Base-by-base conservation (phyloP, 1,140 invertebrate species). In the Leucophenga varia region DNA sequence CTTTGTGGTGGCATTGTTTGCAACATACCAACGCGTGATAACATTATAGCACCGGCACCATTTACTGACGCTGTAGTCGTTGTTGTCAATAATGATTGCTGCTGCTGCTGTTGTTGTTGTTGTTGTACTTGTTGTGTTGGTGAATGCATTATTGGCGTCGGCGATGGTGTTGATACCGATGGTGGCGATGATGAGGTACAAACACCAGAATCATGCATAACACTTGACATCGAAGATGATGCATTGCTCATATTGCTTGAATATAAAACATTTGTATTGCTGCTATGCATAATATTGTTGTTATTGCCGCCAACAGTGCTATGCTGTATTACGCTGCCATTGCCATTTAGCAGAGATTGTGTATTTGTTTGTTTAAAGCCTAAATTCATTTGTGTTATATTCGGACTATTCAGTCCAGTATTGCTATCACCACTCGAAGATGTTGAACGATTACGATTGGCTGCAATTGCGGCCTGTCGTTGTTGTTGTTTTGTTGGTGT, bases 101-200 rank as follows among this genome's bases (percentile, higher is more conserved):
- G 36, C 18, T 39, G 45, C 6, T 55, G 61, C 12, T 42, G 46
- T 4, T 25, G 32, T 5, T 45, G 54, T 7, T 50, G 47, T n/a
- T 53, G 54, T 4, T 7, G 35, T 14, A 18, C 16, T 4, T 14
- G 61, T 19, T 50, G 37, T 3, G 64, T 68, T 0, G 64, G 64
- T 16, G 69, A 72, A 20, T 70, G 71, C 21, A 73, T 39, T 9
- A 73, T 64, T 4, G 64, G 57, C 9, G 61, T 65, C 2, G 70
- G 64, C 20, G 74, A 75, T 2, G 76, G 60, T 34, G 71, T 59
- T 3, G 72, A 68, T n/a, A 72, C 55, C 6, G 71, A 61, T 5
- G 74, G 55, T 32, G 72, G 65, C 0, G 72, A 74, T 0, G 72
- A 74, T 1, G 72, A 74, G 2, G 72, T 74, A 22, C 67, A 74